Evolutionary conservation across 92 coral and sea anemone genomes (phyloP), one percentile per base, ranked within the genome.

Genomic region (Bergia puertoricense): DNA sequence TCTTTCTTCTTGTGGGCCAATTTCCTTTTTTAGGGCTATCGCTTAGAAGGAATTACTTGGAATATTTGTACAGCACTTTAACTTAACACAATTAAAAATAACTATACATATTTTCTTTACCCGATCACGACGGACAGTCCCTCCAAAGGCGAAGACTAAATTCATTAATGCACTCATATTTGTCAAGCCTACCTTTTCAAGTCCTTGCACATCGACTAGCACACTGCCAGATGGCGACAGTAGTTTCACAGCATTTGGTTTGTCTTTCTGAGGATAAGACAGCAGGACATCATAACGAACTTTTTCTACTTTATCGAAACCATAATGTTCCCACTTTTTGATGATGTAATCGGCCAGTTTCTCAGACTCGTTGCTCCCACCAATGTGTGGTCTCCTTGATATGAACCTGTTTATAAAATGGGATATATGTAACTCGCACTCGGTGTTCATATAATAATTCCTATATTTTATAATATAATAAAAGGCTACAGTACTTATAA

Each of bases 261-360:
- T 90, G 56, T 91, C 92, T 76, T 91, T 87, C 66, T 91, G 95
- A 5, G 96, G 96, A 67, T 88, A 78, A 77, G 94, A 93, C 76
- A 96, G 84, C 14, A 94, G 86, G 14, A 94, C 93, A 74, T 96
- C 92, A 71, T 96, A 96, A 18, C 92, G 90, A 38, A 89, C 90
- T 94, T 89, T 90, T 48, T 94, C 98, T 57, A 96, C 96, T 66
- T 91, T 91, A 88, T 96, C 96, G 80, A 96, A 94, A 56, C 92
- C 92, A 73, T 92, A 96, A 11, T 88, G 89, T 0, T 65, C 39
- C 98, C 98, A 96, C 81, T 89, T 81, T 74, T 86, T 90, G 30
- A 86, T 89, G n/a, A 94, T 94, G 85, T 92, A 91, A 40, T 88
- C 88, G n/a, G 94, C 98, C 4, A 94, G 89, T 59, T 82, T 91